Evolutionary conservation across 2,888 invertebrate genomes (phyloP).

Genomic region (Cantharis flavilabris): DNA sequence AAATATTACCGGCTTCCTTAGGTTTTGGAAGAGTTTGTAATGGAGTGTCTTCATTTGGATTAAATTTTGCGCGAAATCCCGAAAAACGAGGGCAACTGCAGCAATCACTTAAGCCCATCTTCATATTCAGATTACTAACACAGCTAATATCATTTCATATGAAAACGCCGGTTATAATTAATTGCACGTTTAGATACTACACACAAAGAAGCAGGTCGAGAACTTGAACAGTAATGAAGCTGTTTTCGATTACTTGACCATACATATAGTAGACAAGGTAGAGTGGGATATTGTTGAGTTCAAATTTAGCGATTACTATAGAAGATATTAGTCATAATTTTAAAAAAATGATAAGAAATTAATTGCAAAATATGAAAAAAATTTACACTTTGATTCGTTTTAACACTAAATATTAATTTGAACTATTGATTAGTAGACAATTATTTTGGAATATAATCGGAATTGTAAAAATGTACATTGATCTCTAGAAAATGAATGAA

Average conservation of each 20-base stretch:
- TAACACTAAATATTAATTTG: background rate
- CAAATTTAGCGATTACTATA: background rate
- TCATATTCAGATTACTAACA: background rate
- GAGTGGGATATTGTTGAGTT: conserved; percentile 16
- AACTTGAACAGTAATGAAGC: conserved; percentile 9
- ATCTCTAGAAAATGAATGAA: background rate
- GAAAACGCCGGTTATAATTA: background rate
- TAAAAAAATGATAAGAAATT: background rate
- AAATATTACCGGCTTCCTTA: conserved; percentile 40
- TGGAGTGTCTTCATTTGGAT: conserved; percentile 45
- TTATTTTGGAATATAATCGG: background rate
- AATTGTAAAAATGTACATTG: background rate
- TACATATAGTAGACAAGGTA: conserved; percentile 13
- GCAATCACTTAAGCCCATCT: conserved; percentile 42
- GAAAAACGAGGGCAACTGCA: conserved; percentile 44
- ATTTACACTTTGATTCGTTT: background rate
- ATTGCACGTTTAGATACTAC: background rate
- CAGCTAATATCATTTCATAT: background rate
- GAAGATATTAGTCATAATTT: background rate
- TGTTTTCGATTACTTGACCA: conserved; percentile 1
- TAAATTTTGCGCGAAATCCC: conserved; percentile 52
- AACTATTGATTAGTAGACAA: background rate
- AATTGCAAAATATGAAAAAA: background rate
- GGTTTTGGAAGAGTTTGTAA: conserved; percentile 50
- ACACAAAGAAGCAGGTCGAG: conserved; percentile 13